Conservation (phyloP, 2,797 vertebrate species). For the Xenopus petersii region DNA sequence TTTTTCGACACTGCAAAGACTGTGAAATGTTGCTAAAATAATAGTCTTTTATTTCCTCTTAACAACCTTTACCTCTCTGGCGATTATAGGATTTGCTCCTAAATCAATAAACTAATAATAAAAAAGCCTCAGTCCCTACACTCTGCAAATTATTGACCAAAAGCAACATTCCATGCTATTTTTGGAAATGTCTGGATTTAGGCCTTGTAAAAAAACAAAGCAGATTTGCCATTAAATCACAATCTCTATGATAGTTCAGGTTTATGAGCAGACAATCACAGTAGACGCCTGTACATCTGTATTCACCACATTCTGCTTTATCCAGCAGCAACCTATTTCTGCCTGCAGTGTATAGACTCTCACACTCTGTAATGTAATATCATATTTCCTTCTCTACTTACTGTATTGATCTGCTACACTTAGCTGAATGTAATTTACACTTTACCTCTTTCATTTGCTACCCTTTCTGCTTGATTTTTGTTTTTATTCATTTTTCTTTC, state of each 20-base stretch:
- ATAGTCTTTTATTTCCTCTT: not conserved
- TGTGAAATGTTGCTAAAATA: not conserved
- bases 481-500: conserved; percentile 22
- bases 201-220: conserved; percentile 18
- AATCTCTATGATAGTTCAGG: conserved; percentile 8
- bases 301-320: conserved; percentile 25
- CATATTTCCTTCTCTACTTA: conserved; percentile 45
- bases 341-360: conserved; percentile 36
- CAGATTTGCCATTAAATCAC: conserved; percentile 34
- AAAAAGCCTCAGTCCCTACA: not conserved
- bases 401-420: conserved; percentile 41
- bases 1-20: not conserved
- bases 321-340: conserved; percentile 32
- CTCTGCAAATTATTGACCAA: not conserved
- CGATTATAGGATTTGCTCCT: conserved; percentile 16
- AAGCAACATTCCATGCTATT: conserved; percentile 23
- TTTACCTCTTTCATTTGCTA: conserved; percentile 7
- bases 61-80: not conserved
- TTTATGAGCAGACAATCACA: conserved; percentile 32
- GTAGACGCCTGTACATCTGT: conserved; percentile 14
- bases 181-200: conserved; percentile 21
- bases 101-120: conserved; percentile 30
- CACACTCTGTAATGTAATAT: conserved; percentile 39
- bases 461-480: conserved; percentile 26
- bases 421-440: conserved; percentile 40